Conservation (phyloP, 2,113 vertebrate genomes). For the Mormyrus lacerda region DNA sequence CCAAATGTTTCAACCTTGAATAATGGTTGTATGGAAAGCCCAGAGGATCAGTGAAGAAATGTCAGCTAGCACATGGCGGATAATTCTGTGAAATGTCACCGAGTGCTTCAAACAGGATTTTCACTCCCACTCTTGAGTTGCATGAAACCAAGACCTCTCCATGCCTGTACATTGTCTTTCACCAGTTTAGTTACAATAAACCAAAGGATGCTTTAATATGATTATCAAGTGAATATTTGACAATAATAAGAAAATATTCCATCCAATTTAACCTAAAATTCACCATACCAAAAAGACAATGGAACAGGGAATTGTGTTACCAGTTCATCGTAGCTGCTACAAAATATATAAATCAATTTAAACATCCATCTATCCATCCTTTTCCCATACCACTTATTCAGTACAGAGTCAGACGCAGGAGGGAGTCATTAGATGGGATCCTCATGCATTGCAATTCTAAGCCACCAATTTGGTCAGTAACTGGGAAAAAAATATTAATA, state of each 20-base stretch:
- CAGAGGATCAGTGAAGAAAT: slow-evolving; percentile 7
- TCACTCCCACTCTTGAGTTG: not conserved
- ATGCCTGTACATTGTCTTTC: not conserved
- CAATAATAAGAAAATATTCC: not conserved
- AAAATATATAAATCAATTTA: not conserved
- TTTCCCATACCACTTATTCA: not conserved
- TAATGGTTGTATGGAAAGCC: not conserved
- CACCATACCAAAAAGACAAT: not conserved
- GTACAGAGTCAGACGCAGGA: not conserved
- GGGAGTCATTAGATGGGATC: not conserved
- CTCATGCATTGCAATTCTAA: not conserved
- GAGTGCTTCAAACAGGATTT: not conserved
- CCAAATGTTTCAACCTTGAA: slow-evolving; percentile 1
- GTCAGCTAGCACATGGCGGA: not conserved
- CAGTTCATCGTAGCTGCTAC: not conserved
- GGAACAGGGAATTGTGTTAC: not conserved
- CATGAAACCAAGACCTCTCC: not conserved
- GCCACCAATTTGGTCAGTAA: not conserved
- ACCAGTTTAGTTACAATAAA: not conserved
- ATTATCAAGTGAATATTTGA: not conserved
- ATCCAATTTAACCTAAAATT: not conserved
- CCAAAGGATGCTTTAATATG: not conserved
- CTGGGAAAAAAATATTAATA: not conserved
- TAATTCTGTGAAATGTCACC: slow-evolving; percentile 10
- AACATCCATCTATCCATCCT: not conserved